These are phyloP conservation scores for Micromesistius poutassou DNA, from an alignment of 2,797 vertebrate genomes.

Conservation along the genomic window DNA sequence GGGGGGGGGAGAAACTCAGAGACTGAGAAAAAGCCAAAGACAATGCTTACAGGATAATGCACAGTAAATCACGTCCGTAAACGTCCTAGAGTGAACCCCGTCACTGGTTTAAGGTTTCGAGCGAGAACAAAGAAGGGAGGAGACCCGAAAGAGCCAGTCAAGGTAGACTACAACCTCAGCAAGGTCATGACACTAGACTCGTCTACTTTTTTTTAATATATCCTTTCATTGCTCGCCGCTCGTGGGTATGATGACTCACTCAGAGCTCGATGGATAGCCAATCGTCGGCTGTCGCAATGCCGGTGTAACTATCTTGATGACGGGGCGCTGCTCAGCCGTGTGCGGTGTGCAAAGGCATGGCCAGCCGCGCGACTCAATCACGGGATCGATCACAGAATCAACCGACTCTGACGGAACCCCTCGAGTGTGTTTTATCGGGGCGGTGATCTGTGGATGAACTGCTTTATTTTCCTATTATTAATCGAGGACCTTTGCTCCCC, in stretches of 20 bases:
- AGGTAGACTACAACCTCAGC: background rate
- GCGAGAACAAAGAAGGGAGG: background rate
- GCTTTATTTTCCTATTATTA: slow-evolving; percentile 18
- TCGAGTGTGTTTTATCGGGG: background rate
- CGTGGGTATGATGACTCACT: slow-evolving; percentile 10
- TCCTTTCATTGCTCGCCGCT: background rate
- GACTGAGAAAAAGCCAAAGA: background rate
- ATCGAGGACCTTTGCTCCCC: background rate
- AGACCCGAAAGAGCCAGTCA: background rate
- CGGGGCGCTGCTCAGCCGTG: slow-evolving; percentile 50
- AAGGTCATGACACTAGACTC: background rate
- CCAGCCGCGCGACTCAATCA: slow-evolving; percentile 45
- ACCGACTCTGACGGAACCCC: slow-evolving; percentile 19
- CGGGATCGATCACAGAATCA: slow-evolving; percentile 57
- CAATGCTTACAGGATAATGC: background rate
- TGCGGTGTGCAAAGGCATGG: slow-evolving; percentile 9
- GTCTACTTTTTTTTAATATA: background rate
- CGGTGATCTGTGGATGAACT: slow-evolving; percentile 47
- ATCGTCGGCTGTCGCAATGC: slow-evolving; percentile 35
- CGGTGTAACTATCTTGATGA: slow-evolving; percentile 36
- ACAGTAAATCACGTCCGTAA: background rate
- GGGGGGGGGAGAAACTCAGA: background rate
- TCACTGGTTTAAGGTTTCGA: background rate
- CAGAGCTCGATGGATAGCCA: slow-evolving; percentile 15
- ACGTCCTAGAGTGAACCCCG: background rate